Evolutionary conservation across 2,797 vertebrate species (phyloP), one percentile per base, ranked within the genome.

Genomic region (Acestrorhynchus altus): DNA sequence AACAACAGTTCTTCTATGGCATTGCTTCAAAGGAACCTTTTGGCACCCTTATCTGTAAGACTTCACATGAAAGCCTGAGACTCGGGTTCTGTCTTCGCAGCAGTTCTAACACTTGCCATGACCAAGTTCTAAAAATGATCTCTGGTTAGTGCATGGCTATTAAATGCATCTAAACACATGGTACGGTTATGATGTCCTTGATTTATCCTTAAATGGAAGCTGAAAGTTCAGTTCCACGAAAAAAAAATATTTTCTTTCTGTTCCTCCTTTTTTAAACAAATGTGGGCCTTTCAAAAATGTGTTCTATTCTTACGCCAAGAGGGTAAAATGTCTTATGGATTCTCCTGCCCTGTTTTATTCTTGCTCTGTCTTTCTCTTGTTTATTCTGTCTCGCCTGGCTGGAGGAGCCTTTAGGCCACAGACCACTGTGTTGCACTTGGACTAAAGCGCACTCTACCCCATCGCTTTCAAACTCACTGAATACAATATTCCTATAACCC

Each of bases 351-450:
- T 74, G 59, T 69, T 72, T 75, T 76, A 49, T 28, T 40, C 4
- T 1, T 22, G 24, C 67, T 72, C 64, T 60, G 13, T 79, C 60
- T 72, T 74, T 83, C 60, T 74, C 20, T 81, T 83, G 83, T 85
- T 85, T 85, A 79, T 73, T 67, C 77, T 72, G 81, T 78, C 78
- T 79, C 73, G 69, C 69, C 76, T 76, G 42, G 63, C 78, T 79
- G 81, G 69, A 83, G 72, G 83, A 85, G 76, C 54, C 77, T 83
- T 81, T 49, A 85, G 56, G 72, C 79, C 81, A 69, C 83, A 85
- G 65, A 85, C 81, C 83, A 68, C 72, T 40, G 59, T 85, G 83
- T 83, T 85, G 76, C 78, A 83, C 69, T 85, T 85, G 81, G 83
- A 85, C 73, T 68, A 46, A 78, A 81, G 51, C 70, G 24, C 51